phyloP scores from a whole-genome alignment of 2,113 vertebrate genomes.

The Apistogramma diplotaenia region DNA sequence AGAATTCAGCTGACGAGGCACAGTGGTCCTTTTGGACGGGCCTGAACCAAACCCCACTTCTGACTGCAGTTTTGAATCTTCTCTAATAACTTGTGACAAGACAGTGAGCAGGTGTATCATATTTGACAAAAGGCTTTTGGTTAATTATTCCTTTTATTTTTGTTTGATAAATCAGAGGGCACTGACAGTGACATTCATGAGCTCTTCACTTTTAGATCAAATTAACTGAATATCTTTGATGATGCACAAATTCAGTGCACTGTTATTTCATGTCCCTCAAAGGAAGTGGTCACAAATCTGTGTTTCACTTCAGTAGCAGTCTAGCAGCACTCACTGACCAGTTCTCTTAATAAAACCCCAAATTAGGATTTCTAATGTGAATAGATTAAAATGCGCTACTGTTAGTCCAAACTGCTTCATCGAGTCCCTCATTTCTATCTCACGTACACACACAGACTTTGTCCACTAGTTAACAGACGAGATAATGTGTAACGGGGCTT shows the following conservation, averaged over 20 bases:
- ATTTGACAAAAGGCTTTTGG: too few relatives aligned
- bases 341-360: not conserved
- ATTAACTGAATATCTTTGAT: not conserved
- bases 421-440: not conserved
- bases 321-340: not conserved
- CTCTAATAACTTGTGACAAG: too few relatives aligned
- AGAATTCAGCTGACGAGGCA: too few relatives aligned
- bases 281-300: conserved; percentile 9
- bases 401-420: not conserved
- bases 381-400: accelerated
- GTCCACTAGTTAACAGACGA: conserved; percentile 41
- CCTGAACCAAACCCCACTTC: too few relatives aligned
- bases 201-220: not conserved
- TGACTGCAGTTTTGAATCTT: too few relatives aligned
- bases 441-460: not conserved
- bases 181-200: not conserved
- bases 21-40: too few relatives aligned
- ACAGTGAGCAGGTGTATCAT: too few relatives aligned
- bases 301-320: not conserved
- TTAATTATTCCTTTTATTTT: too few relatives aligned
- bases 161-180: not conserved
- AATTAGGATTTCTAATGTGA: not conserved
- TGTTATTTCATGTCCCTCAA: not conserved
- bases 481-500: conserved; percentile 38
- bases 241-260: not conserved